Conservation (phyloP, 2,797 vertebrate species). For the Sternotherus odoratus region DNA sequence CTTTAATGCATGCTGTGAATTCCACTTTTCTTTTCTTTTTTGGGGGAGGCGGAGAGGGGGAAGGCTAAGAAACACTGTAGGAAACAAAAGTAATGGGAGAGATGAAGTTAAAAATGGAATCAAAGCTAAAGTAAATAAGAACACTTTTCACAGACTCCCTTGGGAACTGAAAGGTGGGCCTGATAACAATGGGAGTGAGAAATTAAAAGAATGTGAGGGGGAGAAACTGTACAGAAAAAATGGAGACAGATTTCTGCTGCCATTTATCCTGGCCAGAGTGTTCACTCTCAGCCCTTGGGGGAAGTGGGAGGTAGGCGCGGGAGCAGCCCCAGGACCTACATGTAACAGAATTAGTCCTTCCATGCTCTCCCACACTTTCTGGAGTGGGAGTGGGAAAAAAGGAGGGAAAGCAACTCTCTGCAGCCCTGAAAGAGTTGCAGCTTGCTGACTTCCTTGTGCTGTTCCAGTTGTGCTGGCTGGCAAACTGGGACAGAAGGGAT, state of each 20-base stretch:
- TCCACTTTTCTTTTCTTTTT: neutral
- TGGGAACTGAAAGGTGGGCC: conserved; percentile 28
- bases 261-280: conserved; percentile 66
- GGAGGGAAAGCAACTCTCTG: conserved; percentile 68
- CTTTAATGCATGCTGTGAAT: neutral
- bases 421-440: conserved; percentile 22
- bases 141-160: conserved; percentile 58
- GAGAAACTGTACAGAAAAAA: conserved; percentile 69
- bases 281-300: conserved; percentile 26
- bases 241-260: conserved; percentile 63
- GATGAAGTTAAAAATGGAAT: conserved; percentile 33
- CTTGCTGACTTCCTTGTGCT: conserved; percentile 59
- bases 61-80: neutral
- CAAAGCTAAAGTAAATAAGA: conserved; percentile 64
- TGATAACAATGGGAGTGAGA: conserved; percentile 56
- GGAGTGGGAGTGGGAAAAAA: conserved; percentile 57
- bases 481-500: neutral
- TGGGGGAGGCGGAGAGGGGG: too few species aligned
- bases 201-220: conserved; percentile 72
- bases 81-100: neutral
- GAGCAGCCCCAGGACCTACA: conserved; percentile 54
- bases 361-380: conserved; percentile 61
- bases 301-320: conserved; percentile 16
- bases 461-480: neutral
- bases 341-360: conserved; percentile 61